Percentiles rank a stretch among this genome's conserved stretches.
Evolutionary conservation across 2,113 vertebrate species (phyloP).

Genomic region (Paramisgurnus dabryanus): DNA sequence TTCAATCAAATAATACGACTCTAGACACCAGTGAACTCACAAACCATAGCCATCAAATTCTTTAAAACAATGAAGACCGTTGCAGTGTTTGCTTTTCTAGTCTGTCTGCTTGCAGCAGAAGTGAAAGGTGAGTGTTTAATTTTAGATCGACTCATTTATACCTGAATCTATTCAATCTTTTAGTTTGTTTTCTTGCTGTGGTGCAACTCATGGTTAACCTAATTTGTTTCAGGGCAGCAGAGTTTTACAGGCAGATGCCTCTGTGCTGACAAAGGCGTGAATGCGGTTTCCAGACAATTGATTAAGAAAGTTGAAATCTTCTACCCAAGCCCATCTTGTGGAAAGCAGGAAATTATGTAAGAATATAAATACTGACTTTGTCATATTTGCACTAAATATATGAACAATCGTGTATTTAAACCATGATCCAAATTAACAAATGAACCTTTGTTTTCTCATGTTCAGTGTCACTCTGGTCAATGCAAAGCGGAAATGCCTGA

Average conservation of each 20-base stretch:
- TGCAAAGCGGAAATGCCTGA: slow-evolving; percentile 34
- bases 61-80: neutral
- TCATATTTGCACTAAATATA: neutral
- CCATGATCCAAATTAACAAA: neutral
- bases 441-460: slow-evolving; percentile 15
- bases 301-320: slow-evolving; percentile 21
- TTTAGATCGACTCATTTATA: neutral
- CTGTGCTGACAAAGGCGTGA: slow-evolving; percentile 13
- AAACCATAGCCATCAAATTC: neutral
- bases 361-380: neutral
- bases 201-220: neutral
- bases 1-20: neutral
- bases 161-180: neutral
- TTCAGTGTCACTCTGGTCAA: slow-evolving; percentile 44
- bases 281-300: neutral
- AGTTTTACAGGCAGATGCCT: neutral
- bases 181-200: neutral
- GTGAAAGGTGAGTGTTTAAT: neutral
- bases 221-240: neutral
- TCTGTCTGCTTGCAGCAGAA: neutral
- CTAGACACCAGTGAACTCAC: too few relatives aligned
- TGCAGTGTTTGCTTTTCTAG: neutral
- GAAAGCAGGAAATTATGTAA: slow-evolving; percentile 44
- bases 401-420: neutral
- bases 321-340: neutral